Percentiles rank a stretch among this genome's conserved stretches.
phyloP scores from a whole-genome alignment of 1,140 invertebrate genomes.

The Lasaia peninsularis region DNA sequence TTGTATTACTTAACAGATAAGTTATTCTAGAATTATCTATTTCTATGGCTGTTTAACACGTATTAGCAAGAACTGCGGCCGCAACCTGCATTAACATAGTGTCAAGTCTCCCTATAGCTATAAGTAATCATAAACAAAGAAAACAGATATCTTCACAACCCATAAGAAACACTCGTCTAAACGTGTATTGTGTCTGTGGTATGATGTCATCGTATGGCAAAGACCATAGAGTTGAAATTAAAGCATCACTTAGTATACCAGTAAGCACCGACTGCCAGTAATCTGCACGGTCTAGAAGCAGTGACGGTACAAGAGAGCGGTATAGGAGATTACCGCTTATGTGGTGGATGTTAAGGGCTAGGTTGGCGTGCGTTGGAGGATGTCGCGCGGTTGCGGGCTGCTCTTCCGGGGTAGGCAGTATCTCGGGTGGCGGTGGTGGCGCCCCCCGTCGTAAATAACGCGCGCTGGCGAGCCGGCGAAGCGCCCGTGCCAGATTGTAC shows the following conservation, averaged over 20 bases:
- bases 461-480: constrained; percentile 73
- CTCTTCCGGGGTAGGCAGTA: constrained; percentile 71
- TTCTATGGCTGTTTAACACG: neutral
- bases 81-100: constrained; percentile 38
- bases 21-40: neutral
- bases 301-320: constrained; percentile 35
- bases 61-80: constrained; percentile 20
- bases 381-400: constrained; percentile 42
- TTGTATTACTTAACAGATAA: too few relatives aligned
- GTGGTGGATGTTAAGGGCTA: constrained; percentile 32
- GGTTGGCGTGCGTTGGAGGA: constrained; percentile 27
- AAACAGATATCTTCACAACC: constrained; percentile 60
- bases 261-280: constrained; percentile 50
- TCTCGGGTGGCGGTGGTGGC: constrained; percentile 54
- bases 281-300: constrained; percentile 56
- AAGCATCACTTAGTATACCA: constrained; percentile 39
- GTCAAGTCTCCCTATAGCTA: constrained; percentile 56
- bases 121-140: constrained; percentile 68
- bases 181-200: constrained; percentile 29
- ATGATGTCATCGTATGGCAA: constrained; percentile 41
- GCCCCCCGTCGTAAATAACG: constrained; percentile 75
- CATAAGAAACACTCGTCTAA: constrained; percentile 30
- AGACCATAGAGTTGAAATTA: constrained; percentile 55
- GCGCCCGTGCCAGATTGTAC: constrained; percentile 74
- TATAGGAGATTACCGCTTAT: constrained; percentile 35